Conservation (phyloP, 2,797 vertebrate genomes). For the Urophycis tenuis region DNA sequence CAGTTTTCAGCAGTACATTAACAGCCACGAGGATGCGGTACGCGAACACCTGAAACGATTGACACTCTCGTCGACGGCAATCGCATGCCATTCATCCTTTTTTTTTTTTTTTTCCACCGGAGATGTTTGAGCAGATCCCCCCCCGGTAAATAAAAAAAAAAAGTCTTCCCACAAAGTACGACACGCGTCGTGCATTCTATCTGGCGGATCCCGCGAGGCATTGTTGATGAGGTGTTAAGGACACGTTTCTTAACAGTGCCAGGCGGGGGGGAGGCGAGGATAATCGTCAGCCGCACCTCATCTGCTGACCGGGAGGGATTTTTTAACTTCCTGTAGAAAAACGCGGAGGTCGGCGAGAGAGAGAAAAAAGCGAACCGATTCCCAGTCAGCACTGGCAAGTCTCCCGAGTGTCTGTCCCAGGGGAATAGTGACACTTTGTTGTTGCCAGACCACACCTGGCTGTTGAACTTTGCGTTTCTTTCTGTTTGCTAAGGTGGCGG, state of each 20-base stretch:
- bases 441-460: neutral
- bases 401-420: neutral
- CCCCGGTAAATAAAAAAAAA: too few relatives aligned
- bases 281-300: neutral
- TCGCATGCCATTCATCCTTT: too few relatives aligned
- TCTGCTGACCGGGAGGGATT: neutral
- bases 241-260: neutral
- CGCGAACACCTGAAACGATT: too few relatives aligned
- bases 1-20: too few relatives aligned
- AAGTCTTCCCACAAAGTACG: neutral
- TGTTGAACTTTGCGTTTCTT: neutral
- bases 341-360: neutral
- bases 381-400: neutral
- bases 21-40: too few relatives aligned
- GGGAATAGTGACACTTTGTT: neutral
- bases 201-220: neutral
- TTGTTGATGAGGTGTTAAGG: neutral
- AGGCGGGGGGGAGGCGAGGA: neutral
- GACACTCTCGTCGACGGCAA: too few relatives aligned
- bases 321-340: neutral
- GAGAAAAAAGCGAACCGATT: neutral
- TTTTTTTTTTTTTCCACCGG: too few relatives aligned
- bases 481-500: neutral
- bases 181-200: neutral
- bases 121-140: too few relatives aligned